Evolutionary conservation across 1,140 invertebrate genomes (phyloP), one percentile per base, ranked within the genome.

Genomic region (Colletes gigas): DNA sequence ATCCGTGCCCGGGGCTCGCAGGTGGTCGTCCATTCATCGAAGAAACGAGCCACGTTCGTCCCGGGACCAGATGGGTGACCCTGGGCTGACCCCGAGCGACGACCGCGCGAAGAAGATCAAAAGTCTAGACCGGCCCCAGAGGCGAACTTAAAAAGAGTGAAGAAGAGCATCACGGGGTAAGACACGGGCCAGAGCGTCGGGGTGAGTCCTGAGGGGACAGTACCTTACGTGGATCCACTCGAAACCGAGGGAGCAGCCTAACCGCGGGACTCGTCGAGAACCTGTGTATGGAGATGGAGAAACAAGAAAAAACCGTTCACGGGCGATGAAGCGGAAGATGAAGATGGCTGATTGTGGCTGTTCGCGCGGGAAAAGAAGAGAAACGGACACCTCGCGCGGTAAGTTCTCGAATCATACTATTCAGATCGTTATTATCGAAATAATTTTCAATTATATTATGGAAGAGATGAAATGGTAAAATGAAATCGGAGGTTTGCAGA

Each of bases 161-260:
- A 21, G 54, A 19, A 41, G 9, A 54, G 60, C 69, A 14, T 47
- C 69, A 30, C 30, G 30, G 2, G 19, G 60, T 47, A 15, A 50
- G 30, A 30, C 50, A 50, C 54, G 71, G 71, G 19, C 50, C 50
- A 12, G 30, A 30, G 50, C 10, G 71, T 41, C 14, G 69, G 69
- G 59, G 19, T 41, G 60, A 14, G 30, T 30, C 41, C 77, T 19
- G 1, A 50, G 68, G 63, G 70, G 59, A 65, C 63, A 41, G 41
- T 79, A 57, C 60, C 21, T 73, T 66, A 73, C 41, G 69, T 55
- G 39, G 52, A 79, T 66, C 60, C 77, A 55, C 50, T 71, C 50
- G 52, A 79, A 52, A 52, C 41, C 30, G 75, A 52, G 17, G 41
- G 10, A 19, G 66, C 19, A 50, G 52, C 21, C n/a, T 17, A 17